These are phyloP conservation scores for Epinephelus coioides DNA, from an alignment of 2,797 vertebrate genomes.

Conservation along the genomic window DNA sequence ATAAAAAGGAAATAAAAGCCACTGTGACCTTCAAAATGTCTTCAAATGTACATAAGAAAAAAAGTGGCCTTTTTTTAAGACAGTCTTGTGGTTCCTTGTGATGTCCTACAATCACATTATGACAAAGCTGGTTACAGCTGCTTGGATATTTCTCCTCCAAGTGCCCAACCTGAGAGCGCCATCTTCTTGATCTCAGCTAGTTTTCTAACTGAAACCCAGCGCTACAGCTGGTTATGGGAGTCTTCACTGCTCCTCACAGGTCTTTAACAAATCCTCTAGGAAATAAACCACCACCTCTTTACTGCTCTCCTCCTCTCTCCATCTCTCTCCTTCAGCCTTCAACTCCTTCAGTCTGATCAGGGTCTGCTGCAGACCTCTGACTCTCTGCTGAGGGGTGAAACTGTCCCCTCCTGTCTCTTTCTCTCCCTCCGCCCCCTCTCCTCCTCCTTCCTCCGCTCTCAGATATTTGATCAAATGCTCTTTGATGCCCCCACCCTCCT, in stretches of 20 bases:
- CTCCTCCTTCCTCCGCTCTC: conserved; percentile 71
- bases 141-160: background rate
- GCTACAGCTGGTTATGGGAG: background rate
- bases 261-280: conserved; percentile 85
- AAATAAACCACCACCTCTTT: conserved; percentile 79
- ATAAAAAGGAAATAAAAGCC: conserved; percentile 11
- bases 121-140: background rate
- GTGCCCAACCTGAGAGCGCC: background rate
- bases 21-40: background rate
- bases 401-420: conserved; percentile 51
- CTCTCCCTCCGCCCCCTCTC: conserved; percentile 66
- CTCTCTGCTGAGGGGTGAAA: conserved; percentile 77
- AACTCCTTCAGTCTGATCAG: conserved; percentile 82
- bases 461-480: conserved; percentile 89
- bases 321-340: conserved; percentile 62
- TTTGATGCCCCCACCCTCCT: conserved; percentile 79
- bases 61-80: background rate
- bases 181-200: background rate
- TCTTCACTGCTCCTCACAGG: conserved; percentile 70
- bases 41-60: background rate
- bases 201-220: background rate
- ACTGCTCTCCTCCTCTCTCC: conserved; percentile 43
- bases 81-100: conserved; percentile 14
- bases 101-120: background rate
- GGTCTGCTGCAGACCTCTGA: conserved; percentile 77